Percentiles rank a stretch among this genome's conserved stretches.
Conservation (phyloP, 2,888 invertebrate genomes). For the Clistopyga incitator region DNA sequence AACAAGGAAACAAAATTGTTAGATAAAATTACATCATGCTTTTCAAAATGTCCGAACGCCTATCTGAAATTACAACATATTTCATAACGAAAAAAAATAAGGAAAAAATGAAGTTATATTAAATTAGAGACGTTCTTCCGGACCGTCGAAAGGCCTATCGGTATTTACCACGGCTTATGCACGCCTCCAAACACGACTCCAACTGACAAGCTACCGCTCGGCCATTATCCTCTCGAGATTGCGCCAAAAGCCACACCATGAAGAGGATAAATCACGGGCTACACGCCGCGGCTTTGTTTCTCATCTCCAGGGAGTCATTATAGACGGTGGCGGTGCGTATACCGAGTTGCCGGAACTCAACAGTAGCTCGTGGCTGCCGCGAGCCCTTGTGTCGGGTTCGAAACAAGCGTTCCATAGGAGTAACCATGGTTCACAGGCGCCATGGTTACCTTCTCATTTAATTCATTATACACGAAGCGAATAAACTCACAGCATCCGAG, state of each 20-base stretch:
- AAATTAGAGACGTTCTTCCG: neutral
- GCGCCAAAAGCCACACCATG: constrained; percentile 58
- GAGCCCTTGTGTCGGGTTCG: neutral
- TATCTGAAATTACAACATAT: too few species aligned
- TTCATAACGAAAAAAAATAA: too few species aligned
- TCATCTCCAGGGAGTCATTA: constrained; percentile 74
- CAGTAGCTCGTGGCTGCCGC: constrained; percentile 11
- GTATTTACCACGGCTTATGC: constrained; percentile 74
- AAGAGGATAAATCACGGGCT: constrained; percentile 1
- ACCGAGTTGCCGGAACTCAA: constrained; percentile 40
- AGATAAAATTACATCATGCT: too few species aligned
- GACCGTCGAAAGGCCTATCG: constrained; percentile 67
- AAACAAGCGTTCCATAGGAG: constrained; percentile 25
- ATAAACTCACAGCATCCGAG: constrained; percentile 66
- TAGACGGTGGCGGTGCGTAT: constrained; percentile 61
- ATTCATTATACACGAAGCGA: constrained; percentile 78
- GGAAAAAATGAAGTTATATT: too few species aligned
- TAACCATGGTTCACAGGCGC: constrained; percentile 22
- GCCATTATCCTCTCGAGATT: constrained; percentile 77
- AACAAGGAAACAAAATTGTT: too few species aligned
- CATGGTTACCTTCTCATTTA: constrained; percentile 78
- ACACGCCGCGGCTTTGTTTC: constrained; percentile 72
- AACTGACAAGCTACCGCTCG: constrained; percentile 79
- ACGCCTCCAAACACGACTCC: constrained; percentile 73
- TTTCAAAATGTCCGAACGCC: too few species aligned